Conservation (phyloP, 2,888 invertebrate species). For the Rhyacophila evoluta region DNA sequence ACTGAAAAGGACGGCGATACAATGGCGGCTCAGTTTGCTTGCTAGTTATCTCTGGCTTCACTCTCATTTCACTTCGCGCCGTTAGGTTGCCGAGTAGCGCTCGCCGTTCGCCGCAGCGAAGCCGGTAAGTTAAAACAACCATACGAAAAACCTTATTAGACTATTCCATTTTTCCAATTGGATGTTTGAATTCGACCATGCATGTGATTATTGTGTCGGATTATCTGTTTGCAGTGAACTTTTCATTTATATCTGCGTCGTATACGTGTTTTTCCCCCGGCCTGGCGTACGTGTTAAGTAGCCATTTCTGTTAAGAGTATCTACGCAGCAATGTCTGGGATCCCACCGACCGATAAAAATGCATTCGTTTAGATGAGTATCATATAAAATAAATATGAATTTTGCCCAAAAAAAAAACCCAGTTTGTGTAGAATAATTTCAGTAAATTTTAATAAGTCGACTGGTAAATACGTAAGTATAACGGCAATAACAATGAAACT, state of each 20-base stretch:
- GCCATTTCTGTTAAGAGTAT: conserved; percentile 10
- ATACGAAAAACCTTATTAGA: not conserved
- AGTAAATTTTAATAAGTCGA: too few species aligned
- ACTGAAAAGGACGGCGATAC: conserved; percentile 29
- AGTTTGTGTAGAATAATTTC: too few species aligned
- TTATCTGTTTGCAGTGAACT: not conserved
- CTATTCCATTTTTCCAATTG: not conserved
- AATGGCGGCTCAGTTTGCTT: conserved; percentile 31
- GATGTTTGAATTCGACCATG: not conserved
- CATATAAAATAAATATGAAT: too few species aligned
- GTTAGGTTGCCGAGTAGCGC: conserved; percentile 33
- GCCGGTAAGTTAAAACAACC: conserved; percentile 40
- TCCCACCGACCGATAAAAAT: not conserved
- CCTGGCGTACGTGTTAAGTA: conserved; percentile 22
- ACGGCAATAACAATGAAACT: too few species aligned
- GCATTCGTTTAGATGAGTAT: not conserved
- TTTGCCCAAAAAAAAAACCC: too few species aligned
- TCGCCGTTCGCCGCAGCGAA: conserved; percentile 40
- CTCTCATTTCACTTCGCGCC: conserved; percentile 42
- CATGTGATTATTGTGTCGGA: not conserved
- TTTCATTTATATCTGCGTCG: not conserved
- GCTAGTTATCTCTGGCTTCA: not conserved
- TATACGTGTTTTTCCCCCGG: conserved; percentile 6
- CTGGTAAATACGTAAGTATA: too few species aligned
- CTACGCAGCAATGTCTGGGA: conserved; percentile 33